Percentiles rank a stretch among this genome's conserved stretches.
phyloP scores from a whole-genome alignment of 2,113 vertebrate genomes.

The Axis porcinus region DNA sequence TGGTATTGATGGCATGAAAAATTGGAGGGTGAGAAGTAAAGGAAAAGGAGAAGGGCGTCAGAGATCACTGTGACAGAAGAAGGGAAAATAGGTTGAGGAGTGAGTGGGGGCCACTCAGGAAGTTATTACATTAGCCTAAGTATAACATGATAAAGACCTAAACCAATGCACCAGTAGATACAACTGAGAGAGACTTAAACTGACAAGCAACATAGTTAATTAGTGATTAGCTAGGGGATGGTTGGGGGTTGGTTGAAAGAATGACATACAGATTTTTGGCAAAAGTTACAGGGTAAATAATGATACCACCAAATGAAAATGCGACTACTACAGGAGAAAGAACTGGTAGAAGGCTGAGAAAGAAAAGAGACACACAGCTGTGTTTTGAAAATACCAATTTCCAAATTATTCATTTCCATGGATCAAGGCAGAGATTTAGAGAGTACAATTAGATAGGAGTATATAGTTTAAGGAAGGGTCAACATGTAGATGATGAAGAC shows the following conservation, averaged over 20 bases:
- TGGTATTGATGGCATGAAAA: not conserved
- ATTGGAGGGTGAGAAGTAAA: not conserved
- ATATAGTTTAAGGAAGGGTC: not conserved
- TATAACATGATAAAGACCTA: not conserved
- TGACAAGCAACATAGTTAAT: not conserved
- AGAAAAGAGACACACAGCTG: not conserved
- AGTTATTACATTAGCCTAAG: not conserved
- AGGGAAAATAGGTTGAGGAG: not conserved
- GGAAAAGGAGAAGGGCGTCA: not conserved
- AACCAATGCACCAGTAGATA: not conserved
- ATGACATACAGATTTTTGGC: not conserved
- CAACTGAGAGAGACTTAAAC: constrained; percentile 8
- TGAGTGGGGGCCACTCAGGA: not conserved
- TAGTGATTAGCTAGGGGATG: not conserved
- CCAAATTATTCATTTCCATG: not conserved
- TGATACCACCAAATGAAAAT: not conserved
- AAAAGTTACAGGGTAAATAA: not conserved
- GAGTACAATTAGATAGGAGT: not conserved
- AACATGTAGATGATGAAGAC: not conserved
- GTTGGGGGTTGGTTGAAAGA: not conserved
- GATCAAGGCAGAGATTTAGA: not conserved
- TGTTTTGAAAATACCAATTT: not conserved
- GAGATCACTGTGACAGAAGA: not conserved
- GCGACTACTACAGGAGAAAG: not conserved
- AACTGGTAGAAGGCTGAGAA: not conserved